Conservation (phyloP, 2,797 vertebrate species). For the Poeciliopsis turneri region DNA sequence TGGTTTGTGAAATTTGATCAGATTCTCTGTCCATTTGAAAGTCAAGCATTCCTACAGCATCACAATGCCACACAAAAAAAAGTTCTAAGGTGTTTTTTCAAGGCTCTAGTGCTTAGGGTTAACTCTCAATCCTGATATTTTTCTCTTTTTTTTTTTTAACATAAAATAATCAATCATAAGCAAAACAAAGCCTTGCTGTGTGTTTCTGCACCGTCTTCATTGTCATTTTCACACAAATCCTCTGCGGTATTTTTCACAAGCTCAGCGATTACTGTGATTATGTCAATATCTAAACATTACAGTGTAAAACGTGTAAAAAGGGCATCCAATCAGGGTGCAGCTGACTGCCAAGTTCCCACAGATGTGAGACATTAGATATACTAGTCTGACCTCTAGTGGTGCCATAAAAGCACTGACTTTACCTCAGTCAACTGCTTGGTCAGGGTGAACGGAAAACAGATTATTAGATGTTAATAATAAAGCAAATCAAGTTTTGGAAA, state of each 20-base stretch:
- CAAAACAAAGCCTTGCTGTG: too few relatives aligned
- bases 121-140: not conserved
- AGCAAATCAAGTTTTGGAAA: not conserved
- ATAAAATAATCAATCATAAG: too few relatives aligned
- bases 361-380: not conserved
- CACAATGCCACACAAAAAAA: not conserved
- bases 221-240: not conserved
- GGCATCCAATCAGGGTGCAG: not conserved
- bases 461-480: not conserved
- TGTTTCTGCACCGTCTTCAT: not conserved
- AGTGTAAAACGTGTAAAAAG: constrained; percentile 2
- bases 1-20: not conserved
- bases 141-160: too few relatives aligned
- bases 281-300: not conserved
- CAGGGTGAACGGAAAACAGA: not conserved
- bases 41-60: not conserved
- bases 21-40: not conserved
- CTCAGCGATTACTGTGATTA: not conserved
- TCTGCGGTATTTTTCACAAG: not conserved
- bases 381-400: constrained; percentile 70
- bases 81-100: not conserved
- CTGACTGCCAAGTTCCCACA: not conserved
- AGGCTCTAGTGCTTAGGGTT: not conserved
- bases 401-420: not conserved
- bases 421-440: not conserved